Evolutionary conservation across 1,140 invertebrate genomes (phyloP).

Genomic region (Drosophila leontia): DNA sequence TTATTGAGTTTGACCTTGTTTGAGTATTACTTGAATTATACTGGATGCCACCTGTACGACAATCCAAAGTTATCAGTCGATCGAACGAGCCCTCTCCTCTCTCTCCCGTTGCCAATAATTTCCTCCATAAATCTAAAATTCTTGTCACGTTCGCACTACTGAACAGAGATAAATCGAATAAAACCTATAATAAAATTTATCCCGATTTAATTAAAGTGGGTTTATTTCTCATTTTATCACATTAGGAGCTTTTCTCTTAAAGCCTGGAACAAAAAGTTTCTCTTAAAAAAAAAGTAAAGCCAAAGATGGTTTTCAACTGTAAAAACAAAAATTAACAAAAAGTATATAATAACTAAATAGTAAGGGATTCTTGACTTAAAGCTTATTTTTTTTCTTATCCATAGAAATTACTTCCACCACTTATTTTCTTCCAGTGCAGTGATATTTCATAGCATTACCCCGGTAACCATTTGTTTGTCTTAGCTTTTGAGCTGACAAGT

Average conservation of each 20-base stretch:
- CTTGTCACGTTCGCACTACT: constrained; percentile 31
- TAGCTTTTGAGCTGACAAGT: constrained; percentile 23
- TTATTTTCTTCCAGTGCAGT: neutral
- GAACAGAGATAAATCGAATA: neutral
- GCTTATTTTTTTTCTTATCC: too few relatives aligned
- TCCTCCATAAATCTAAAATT: constrained; percentile 20
- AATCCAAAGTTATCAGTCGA: constrained; percentile 22
- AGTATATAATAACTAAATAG: too few relatives aligned
- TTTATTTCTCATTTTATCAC: neutral
- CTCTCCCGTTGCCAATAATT: constrained; percentile 12
- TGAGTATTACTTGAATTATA: constrained; percentile 33
- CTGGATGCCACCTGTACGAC: constrained; percentile 30
- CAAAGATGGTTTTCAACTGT: too few relatives aligned
- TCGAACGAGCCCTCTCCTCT: constrained; percentile 35
- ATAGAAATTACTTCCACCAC: too few relatives aligned
- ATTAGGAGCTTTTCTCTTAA: neutral
- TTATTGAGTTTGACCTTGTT: constrained; percentile 59
- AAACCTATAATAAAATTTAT: neutral
- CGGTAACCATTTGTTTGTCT: constrained; percentile 1
- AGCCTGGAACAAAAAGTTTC: neutral
- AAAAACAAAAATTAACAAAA: too few relatives aligned
- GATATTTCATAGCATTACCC: neutral
- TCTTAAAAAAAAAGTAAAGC: too few relatives aligned
- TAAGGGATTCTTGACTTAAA: too few relatives aligned
- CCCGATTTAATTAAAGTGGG: neutral